Evolutionary conservation across 1,140 invertebrate genomes (phyloP).

Genomic region (Aethina tumida): DNA sequence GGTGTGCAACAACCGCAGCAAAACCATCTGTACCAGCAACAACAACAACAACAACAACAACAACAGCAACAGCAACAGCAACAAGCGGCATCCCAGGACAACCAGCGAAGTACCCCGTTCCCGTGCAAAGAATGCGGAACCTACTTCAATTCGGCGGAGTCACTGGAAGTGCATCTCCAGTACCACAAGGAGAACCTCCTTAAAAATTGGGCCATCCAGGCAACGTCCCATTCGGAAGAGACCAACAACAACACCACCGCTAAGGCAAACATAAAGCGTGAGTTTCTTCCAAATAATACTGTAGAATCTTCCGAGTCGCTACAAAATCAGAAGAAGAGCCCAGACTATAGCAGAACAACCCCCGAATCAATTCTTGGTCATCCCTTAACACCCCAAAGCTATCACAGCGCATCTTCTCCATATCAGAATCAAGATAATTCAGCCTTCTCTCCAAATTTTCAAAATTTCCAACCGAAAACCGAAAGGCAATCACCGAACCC

Average conservation of each 20-base stretch:
- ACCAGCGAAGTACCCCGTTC: slow-evolving; percentile 38
- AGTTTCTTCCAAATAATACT: slow-evolving; percentile 34
- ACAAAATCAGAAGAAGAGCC: slow-evolving; percentile 44
- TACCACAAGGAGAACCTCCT: slow-evolving; percentile 69
- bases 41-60: slow-evolving; percentile 9
- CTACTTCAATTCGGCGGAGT: slow-evolving; percentile 60
- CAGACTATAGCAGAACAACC: slow-evolving; percentile 44
- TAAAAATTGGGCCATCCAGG: slow-evolving; percentile 62
- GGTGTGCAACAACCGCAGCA: slow-evolving; percentile 19
- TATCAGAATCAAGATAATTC: slow-evolving; percentile 48
- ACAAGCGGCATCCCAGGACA: slow-evolving; percentile 36
- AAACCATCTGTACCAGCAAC: slow-evolving; percentile 18
- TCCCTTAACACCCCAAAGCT: slow-evolving; percentile 48
- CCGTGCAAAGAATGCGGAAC: slow-evolving; percentile 65
- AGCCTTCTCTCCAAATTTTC: slow-evolving; percentile 41
- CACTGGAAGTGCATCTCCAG: slow-evolving; percentile 64
- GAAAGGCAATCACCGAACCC: slow-evolving; percentile 31
- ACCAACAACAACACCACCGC: slow-evolving; percentile 57
- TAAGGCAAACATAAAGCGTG: slow-evolving; percentile 39
- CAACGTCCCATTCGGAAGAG: slow-evolving; percentile 36
- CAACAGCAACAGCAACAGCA: slow-evolving; percentile 22
- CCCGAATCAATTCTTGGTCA: slow-evolving; percentile 46
- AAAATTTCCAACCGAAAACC: slow-evolving; percentile 25
- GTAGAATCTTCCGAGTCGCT: slow-evolving; percentile 52
- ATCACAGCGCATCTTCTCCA: slow-evolving; percentile 46